A percentile compares a stretch with the other conserved stretches of the same genome.
phyloP scores from a whole-genome alignment of 1,140 invertebrate species.

The Babylonia areolata region DNA sequence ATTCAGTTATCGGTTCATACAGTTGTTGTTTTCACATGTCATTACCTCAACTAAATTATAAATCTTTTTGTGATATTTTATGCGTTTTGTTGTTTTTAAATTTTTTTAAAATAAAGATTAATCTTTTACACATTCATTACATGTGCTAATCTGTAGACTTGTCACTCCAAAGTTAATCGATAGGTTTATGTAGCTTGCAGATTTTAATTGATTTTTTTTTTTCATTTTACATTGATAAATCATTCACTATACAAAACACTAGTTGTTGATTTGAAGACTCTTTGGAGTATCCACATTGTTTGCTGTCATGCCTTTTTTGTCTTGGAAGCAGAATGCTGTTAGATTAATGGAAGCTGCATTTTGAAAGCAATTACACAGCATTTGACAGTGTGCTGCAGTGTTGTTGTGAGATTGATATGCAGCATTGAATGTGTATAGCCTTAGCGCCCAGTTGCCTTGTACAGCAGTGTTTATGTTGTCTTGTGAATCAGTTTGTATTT shows the following conservation, averaged over 20 bases:
- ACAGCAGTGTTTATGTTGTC: neutral
- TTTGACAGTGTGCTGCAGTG: neutral
- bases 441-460: neutral
- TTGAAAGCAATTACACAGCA: too few relatives aligned
- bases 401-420: neutral
- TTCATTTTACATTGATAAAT: neutral
- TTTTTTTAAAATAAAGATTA: too few relatives aligned
- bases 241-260: too few relatives aligned
- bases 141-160: neutral
- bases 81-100: too few relatives aligned
- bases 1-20: neutral
- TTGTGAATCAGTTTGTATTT: neutral
- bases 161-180: neutral
- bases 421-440: neutral
- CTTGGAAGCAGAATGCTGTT: too few relatives aligned
- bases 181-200: neutral
- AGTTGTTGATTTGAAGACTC: too few relatives aligned
- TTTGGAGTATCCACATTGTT: too few relatives aligned
- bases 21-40: neutral
- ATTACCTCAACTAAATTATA: neutral
- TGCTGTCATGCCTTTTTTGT: too few relatives aligned
- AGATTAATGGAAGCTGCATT: too few relatives aligned
- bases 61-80: neutral
- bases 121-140: neutral
- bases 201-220: neutral